Conservation (phyloP, 2,888 invertebrate species). For the Dendrolimus houi region DNA sequence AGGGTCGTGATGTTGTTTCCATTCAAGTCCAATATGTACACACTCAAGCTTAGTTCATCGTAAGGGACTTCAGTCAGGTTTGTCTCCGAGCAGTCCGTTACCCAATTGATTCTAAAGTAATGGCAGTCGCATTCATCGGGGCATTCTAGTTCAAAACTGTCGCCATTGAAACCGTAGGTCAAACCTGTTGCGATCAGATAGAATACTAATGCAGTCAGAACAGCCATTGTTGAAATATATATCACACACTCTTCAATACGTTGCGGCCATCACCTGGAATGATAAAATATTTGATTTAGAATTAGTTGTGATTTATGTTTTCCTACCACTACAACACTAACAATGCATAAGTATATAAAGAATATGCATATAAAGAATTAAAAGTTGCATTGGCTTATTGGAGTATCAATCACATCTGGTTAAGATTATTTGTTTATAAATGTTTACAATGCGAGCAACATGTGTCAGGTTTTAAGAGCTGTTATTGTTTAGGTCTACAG, state of each 20-base stretch:
- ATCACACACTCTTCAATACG: not conserved
- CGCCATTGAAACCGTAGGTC: constrained; percentile 72
- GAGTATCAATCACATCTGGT: too few relatives aligned
- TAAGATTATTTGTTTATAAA: too few relatives aligned
- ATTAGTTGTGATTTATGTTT: not conserved
- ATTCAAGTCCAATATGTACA: constrained; percentile 83
- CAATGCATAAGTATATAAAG: too few relatives aligned
- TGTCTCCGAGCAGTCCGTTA: constrained; percentile 85
- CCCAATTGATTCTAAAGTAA: constrained; percentile 86
- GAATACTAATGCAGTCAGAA: constrained; percentile 32
- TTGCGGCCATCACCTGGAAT: constrained; percentile 22
- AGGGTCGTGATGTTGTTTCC: constrained; percentile 79
- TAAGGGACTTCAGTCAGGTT: constrained; percentile 82
- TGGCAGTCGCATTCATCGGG: constrained; percentile 86
- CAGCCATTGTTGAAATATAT: constrained; percentile 29
- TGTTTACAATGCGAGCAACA: too few relatives aligned
- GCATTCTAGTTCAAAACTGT: constrained; percentile 80
- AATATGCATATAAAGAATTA: too few relatives aligned
- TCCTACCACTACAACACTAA: too few relatives aligned
- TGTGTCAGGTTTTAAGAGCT: too few relatives aligned
- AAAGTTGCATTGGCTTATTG: too few relatives aligned
- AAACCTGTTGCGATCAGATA: constrained; percentile 35
- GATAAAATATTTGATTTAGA: not conserved
- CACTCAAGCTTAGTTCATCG: constrained; percentile 81
- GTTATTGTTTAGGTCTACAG: too few relatives aligned